Conservation (phyloP, 2,113 vertebrate genomes). For the Cavia aperea region DNA sequence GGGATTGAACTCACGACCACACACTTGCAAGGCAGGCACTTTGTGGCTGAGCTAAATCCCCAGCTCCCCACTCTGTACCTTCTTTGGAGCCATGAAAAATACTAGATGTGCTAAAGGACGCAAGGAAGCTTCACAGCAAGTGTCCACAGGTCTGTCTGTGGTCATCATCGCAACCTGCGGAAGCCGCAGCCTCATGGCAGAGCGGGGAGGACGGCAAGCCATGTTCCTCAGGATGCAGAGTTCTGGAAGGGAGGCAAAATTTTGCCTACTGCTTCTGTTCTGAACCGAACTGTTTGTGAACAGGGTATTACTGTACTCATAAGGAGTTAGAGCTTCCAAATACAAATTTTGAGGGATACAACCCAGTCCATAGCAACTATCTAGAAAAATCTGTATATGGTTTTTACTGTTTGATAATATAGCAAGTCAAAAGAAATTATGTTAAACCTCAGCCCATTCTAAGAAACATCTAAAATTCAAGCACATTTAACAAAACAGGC, state of each 20-base stretch:
- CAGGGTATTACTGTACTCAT: not conserved
- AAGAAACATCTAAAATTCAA: conserved; percentile 48
- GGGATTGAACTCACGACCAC: too few species aligned
- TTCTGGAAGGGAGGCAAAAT: not conserved
- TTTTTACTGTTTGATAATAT: not conserved
- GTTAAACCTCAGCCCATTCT: not conserved
- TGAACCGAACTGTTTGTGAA: not conserved
- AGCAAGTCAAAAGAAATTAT: conserved; percentile 37
- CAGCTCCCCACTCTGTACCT: not conserved
- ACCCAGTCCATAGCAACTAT: not conserved
- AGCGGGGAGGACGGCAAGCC: not conserved
- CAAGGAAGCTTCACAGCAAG: not conserved
- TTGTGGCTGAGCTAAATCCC: too few species aligned
- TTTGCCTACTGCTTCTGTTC: not conserved
- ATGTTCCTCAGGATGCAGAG: not conserved
- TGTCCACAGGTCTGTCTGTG: not conserved
- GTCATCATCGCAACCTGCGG: not conserved
- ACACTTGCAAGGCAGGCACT: too few species aligned
- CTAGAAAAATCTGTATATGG: not conserved
- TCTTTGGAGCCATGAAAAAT: not conserved
- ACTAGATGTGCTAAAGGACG: not conserved
- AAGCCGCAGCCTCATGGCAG: not conserved
- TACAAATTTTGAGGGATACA: not conserved
- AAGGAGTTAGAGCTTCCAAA: not conserved
- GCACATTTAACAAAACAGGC: conserved; percentile 25